phyloP scores from a whole-genome alignment of 2,113 vertebrate species.

The Sciurus niger region DNA sequence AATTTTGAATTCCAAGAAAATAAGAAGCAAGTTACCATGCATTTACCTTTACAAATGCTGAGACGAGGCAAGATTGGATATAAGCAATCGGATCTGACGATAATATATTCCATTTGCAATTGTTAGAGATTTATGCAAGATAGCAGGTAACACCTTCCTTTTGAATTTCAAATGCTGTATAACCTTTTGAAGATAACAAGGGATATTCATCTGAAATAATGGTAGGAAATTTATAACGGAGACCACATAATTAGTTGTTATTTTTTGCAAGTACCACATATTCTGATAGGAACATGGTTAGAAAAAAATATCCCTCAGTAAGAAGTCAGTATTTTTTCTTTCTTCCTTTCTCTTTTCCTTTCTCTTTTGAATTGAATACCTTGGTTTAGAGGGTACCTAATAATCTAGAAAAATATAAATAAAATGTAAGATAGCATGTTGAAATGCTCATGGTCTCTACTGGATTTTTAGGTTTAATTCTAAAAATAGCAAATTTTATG shows the following conservation, averaged over 20 bases:
- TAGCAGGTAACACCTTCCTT: conserved; percentile 84
- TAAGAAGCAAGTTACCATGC: conserved; percentile 79
- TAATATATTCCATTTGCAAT: conserved; percentile 87
- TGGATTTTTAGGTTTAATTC: conserved; percentile 8
- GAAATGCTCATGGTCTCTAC: conserved; percentile 15
- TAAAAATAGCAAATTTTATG: conserved; percentile 22
- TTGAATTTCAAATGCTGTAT: conserved; percentile 88
- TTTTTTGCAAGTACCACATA: conserved; percentile 77
- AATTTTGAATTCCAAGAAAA: conserved; percentile 85
- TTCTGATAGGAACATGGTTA: conserved; percentile 74
- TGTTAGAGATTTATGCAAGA: conserved; percentile 86
- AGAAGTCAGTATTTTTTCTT: conserved; percentile 51
- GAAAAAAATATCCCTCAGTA: conserved; percentile 70
- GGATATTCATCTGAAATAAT: conserved; percentile 88
- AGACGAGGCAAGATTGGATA: conserved; percentile 77
- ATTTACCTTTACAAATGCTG: conserved; percentile 85
- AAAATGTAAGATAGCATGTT: conserved; percentile 24
- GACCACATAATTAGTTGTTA: conserved; percentile 86
- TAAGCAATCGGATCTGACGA: conserved; percentile 85
- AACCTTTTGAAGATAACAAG: conserved; percentile 86
- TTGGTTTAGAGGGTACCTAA: background rate
- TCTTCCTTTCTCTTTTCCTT: background rate
- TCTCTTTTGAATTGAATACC: background rate
- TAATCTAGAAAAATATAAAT: conserved; percentile 64
- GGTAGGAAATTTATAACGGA: conserved; percentile 85